Percentiles rank a stretch among this genome's conserved stretches.
Evolutionary conservation across 2,113 vertebrate genomes (phyloP).

Genomic region (Poeciliopsis occidentalis): DNA sequence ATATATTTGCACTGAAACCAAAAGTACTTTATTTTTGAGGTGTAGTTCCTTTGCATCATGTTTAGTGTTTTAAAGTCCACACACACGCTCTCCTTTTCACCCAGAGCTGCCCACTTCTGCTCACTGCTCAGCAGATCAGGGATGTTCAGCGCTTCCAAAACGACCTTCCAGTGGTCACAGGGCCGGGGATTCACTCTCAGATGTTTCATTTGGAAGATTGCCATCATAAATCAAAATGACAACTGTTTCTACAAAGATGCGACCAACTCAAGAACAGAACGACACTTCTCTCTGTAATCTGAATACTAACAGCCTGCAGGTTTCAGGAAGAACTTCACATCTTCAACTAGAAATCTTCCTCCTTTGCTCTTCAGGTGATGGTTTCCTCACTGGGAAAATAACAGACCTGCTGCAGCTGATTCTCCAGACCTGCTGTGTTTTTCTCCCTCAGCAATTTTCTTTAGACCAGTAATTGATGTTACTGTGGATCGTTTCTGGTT

Average conservation of each 20-base stretch:
- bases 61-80: not conserved
- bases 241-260: not conserved
- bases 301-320: constrained; percentile 8
- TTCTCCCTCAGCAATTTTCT: not conserved
- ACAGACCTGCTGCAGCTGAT: constrained; percentile 14
- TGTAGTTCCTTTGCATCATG: not conserved
- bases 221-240: not conserved
- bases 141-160: not conserved
- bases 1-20: too few species aligned
- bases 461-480: constrained; percentile 9
- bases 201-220: not conserved
- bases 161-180: not conserved
- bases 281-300: not conserved
- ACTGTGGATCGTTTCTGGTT: not conserved
- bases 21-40: too few species aligned
- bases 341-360: constrained; percentile 12
- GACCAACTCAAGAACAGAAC: not conserved
- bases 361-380: constrained; percentile 35
- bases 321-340: not conserved
- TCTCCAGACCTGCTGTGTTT: constrained; percentile 28
- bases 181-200: not conserved
- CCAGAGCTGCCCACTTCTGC: not conserved
- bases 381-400: constrained; percentile 41
- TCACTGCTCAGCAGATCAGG: not conserved
- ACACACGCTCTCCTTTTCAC: not conserved